Evolutionary conservation across 2,888 invertebrate genomes (phyloP).

Genomic region (Micoletzkya japonica): DNA sequence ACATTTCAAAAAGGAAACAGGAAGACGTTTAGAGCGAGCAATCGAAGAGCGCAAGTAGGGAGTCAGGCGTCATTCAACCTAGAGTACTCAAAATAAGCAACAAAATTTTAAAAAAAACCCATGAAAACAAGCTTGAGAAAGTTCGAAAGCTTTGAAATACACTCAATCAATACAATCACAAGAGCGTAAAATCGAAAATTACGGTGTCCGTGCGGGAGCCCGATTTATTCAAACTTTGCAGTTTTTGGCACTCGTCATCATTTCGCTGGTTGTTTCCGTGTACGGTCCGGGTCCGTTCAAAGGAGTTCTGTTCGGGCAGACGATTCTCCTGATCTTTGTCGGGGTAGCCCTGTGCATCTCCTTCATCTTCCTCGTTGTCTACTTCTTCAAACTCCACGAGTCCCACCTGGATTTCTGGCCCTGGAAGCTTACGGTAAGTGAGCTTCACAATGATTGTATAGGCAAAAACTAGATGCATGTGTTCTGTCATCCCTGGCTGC

Average conservation of each 20-base stretch:
- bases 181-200: background rate
- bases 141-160: too few species aligned
- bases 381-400: slow-evolving; percentile 57
- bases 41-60: background rate
- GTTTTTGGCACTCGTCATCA: slow-evolving; percentile 51
- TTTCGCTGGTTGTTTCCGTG: slow-evolving; percentile 56
- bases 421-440: slow-evolving; percentile 51
- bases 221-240: slow-evolving; percentile 30
- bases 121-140: background rate
- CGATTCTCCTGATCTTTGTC: slow-evolving; percentile 53
- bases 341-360: slow-evolving; percentile 56
- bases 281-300: slow-evolving; percentile 63
- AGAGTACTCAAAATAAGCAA: background rate
- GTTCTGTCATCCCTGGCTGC: too few species aligned
- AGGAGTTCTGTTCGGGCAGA: slow-evolving; percentile 60
- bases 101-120: background rate
- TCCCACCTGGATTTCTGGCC: slow-evolving; percentile 59
- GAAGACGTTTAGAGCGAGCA: too few species aligned
- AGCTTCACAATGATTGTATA: background rate
- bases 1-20: too few species aligned
- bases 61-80: background rate
- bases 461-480: too few species aligned
- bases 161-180: background rate
- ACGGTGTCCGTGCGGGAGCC: background rate
- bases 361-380: slow-evolving; percentile 59